Evolutionary conservation across 2,888 invertebrate species (phyloP).

Genomic region (Drosophila neotestacea): DNA sequence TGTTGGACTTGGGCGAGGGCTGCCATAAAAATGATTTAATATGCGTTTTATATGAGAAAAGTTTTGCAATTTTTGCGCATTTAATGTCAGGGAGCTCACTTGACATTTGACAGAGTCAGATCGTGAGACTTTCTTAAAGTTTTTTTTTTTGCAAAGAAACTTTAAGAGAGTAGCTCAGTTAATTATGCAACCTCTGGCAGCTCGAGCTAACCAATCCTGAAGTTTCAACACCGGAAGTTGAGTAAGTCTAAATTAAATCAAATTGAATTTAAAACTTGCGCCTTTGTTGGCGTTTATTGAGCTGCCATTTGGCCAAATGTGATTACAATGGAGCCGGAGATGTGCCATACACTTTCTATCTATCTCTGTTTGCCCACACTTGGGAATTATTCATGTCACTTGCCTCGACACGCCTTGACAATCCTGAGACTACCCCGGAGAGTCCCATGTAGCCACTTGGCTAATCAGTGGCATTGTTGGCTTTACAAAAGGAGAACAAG

Average conservation of each 20-base stretch:
- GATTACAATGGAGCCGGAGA: slow-evolving; percentile 58
- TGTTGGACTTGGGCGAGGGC: slow-evolving; percentile 27
- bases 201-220: slow-evolving; percentile 24
- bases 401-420: slow-evolving; percentile 21
- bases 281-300: slow-evolving; percentile 51
- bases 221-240: slow-evolving; percentile 32
- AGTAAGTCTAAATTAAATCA: slow-evolving; percentile 66
- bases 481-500: slow-evolving; percentile 24
- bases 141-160: background rate
- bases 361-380: slow-evolving; percentile 20
- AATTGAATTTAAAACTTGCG: slow-evolving; percentile 73
- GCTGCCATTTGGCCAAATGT: slow-evolving; percentile 69
- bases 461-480: slow-evolving; percentile 73
- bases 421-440: background rate
- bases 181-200: slow-evolving; percentile 44
- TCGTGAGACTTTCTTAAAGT: slow-evolving; percentile 18
- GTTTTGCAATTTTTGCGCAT: slow-evolving; percentile 79
- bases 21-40: slow-evolving; percentile 80
- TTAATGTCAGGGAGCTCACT: slow-evolving; percentile 63
- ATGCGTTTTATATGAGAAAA: slow-evolving; percentile 78
- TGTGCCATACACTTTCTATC: slow-evolving; percentile 11
- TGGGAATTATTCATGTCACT: slow-evolving; percentile 74
- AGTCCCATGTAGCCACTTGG: slow-evolving; percentile 42
- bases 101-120: slow-evolving; percentile 62
- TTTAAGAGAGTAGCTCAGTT: slow-evolving; percentile 36